A percentile compares a stretch with the other conserved stretches of the same genome.
Conservation (phyloP, 2,888 invertebrate genomes). For the Apamea sordens region DNA sequence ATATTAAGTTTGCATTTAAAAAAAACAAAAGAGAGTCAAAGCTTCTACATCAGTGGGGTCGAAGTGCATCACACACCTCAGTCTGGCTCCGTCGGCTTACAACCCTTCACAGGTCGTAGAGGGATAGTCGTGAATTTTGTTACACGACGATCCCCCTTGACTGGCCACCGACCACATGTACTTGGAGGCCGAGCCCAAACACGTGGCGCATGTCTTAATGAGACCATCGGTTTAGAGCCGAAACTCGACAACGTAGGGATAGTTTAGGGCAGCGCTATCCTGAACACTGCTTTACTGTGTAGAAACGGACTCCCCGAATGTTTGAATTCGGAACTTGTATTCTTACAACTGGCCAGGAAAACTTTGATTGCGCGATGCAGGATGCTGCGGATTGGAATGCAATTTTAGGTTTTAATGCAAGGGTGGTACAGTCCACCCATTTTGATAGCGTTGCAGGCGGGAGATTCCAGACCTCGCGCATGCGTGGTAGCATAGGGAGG, state of each 20-base stretch:
- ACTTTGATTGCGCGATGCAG: constrained; percentile 18
- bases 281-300: constrained; percentile 33
- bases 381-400: not conserved
- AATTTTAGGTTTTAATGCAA: constrained; percentile 20
- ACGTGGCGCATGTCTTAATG: not conserved
- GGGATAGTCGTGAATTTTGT: not conserved
- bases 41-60: constrained; percentile 31
- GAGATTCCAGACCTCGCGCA: constrained; percentile 6
- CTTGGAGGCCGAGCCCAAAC: not conserved
- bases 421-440: constrained; percentile 1
- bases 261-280: constrained; percentile 26
- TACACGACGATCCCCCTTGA: not conserved
- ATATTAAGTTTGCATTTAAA: not conserved
- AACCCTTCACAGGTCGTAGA: not conserved
- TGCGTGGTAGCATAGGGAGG: not conserved
- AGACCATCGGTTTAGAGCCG: constrained; percentile 27
- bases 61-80: constrained; percentile 14
- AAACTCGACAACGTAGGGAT: constrained; percentile 23
- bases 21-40: constrained; percentile 29
- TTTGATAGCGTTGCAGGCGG: not conserved
- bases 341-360: not conserved
- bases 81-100: not conserved
- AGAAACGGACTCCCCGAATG: constrained; percentile 37
- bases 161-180: constrained; percentile 14
- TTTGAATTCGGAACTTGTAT: not conserved